Evolutionary conservation across 1,140 invertebrate genomes (phyloP).

Genomic region (Hormaphis cornu): DNA sequence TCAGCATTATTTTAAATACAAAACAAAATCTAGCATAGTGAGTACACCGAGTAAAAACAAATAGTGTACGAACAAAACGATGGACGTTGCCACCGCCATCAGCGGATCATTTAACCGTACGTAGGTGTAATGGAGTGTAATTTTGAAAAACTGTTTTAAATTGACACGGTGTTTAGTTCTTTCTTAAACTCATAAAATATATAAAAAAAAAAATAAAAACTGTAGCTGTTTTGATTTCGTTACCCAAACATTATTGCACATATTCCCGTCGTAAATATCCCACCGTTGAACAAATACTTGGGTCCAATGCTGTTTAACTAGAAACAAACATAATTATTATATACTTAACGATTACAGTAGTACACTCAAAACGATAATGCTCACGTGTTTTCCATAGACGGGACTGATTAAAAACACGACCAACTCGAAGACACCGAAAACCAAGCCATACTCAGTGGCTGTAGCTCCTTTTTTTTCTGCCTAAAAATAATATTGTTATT

Average conservation of each 20-base stretch:
- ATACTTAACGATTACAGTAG: neutral
- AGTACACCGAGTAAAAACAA: too few relatives aligned
- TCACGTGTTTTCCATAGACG: slow-evolving; percentile 73
- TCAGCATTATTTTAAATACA: too few relatives aligned
- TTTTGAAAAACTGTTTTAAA: too few relatives aligned
- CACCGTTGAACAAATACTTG: slow-evolving; percentile 74
- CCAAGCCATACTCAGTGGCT: slow-evolving; percentile 78
- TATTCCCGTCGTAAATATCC: slow-evolving; percentile 73
- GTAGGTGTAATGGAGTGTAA: too few relatives aligned
- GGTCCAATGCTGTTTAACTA: slow-evolving; percentile 71
- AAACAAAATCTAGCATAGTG: too few relatives aligned
- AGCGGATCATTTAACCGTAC: too few relatives aligned
- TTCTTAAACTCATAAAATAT: too few relatives aligned
- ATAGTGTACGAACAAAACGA: too few relatives aligned
- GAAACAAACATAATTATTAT: slow-evolving; percentile 23
- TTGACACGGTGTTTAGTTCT: too few relatives aligned
- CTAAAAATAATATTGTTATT: slow-evolving; percentile 44
- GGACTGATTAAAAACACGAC: slow-evolving; percentile 82
- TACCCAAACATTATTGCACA: slow-evolving; percentile 81
- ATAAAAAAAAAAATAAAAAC: too few relatives aligned
- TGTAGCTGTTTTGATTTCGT: too few relatives aligned
- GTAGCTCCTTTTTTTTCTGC: slow-evolving; percentile 76
- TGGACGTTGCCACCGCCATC: too few relatives aligned
- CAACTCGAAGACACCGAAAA: slow-evolving; percentile 88
- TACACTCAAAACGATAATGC: slow-evolving; percentile 37